phyloP scores from a whole-genome alignment of 2,113 vertebrate genomes.

The Suricata suricatta region DNA sequence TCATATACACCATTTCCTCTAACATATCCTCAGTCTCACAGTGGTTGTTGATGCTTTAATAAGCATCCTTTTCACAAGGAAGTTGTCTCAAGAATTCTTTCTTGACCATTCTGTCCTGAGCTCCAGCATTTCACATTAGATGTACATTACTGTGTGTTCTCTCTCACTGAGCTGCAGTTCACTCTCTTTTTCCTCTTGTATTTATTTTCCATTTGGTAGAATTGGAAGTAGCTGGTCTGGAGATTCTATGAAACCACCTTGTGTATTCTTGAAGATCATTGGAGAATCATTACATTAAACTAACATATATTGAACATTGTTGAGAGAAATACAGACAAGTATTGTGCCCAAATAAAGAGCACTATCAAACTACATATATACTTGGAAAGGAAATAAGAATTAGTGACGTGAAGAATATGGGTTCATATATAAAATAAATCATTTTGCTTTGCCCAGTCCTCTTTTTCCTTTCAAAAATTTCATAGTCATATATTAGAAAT shows the following conservation, averaged over 20 bases:
- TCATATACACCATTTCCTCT: conserved; percentile 88
- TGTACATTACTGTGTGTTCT: rapidly evolving
- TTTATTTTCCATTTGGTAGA: not conserved
- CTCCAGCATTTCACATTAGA: too few relatives aligned
- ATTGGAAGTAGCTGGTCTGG: not conserved
- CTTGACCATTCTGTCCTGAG: too few relatives aligned
- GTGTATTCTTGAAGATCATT: not conserved
- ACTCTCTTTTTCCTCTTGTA: not conserved
- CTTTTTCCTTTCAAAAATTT: not conserved
- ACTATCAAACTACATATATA: not conserved
- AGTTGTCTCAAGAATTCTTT: too few relatives aligned
- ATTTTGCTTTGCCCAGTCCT: not conserved
- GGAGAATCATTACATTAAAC: not conserved
- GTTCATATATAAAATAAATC: not conserved
- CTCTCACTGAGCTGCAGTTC: not conserved
- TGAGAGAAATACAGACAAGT: not conserved
- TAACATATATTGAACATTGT: not conserved
- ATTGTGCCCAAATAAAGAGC: not conserved
- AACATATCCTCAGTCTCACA: conserved; percentile 85
- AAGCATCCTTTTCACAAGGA: too few relatives aligned
- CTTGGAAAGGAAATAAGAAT: not conserved
- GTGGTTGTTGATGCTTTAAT: conserved; percentile 77
- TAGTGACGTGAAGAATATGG: not conserved
- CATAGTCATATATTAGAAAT: not conserved
- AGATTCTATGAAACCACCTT: not conserved